phyloP scores from a whole-genome alignment of 2,888 invertebrate species.

The Polyploca ridens region DNA sequence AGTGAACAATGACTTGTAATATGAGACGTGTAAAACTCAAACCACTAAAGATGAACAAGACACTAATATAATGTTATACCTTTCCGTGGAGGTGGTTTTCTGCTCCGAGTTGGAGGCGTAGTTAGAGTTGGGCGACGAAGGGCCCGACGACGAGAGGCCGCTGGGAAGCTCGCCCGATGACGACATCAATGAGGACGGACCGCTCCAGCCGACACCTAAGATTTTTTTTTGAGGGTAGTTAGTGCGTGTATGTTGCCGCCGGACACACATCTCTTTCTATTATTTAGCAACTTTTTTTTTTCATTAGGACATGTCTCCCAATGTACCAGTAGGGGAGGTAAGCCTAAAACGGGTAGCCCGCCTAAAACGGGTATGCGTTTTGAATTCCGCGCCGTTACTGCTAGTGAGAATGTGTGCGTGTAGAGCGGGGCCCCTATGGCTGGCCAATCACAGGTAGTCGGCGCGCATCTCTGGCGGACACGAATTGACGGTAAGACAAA shows the following conservation, averaged over 20 bases:
- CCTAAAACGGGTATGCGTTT: too few relatives aligned
- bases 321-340: too few relatives aligned
- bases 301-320: not conserved
- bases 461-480: too few relatives aligned
- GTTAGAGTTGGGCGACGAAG: slow-evolving; percentile 91
- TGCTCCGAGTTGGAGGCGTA: slow-evolving; percentile 68
- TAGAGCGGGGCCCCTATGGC: too few relatives aligned
- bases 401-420: too few relatives aligned
- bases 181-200: slow-evolving; percentile 91
- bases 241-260: too few relatives aligned
- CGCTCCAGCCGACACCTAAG: slow-evolving; percentile 89
- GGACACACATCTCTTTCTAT: too few relatives aligned
- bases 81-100: slow-evolving; percentile 63
- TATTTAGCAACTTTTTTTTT: too few relatives aligned
- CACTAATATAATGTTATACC: slow-evolving; percentile 46
- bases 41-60: not conserved
- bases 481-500: too few relatives aligned
- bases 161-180: slow-evolving; percentile 82
- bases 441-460: too few relatives aligned
- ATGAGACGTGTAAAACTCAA: not conserved
- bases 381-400: too few relatives aligned
- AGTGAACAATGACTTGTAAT: not conserved
- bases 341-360: too few relatives aligned
- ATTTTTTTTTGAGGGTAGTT: not conserved
- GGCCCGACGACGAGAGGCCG: slow-evolving; percentile 89